Conservation (phyloP, 2,797 vertebrate species). For the Acanthiza pusilla region DNA sequence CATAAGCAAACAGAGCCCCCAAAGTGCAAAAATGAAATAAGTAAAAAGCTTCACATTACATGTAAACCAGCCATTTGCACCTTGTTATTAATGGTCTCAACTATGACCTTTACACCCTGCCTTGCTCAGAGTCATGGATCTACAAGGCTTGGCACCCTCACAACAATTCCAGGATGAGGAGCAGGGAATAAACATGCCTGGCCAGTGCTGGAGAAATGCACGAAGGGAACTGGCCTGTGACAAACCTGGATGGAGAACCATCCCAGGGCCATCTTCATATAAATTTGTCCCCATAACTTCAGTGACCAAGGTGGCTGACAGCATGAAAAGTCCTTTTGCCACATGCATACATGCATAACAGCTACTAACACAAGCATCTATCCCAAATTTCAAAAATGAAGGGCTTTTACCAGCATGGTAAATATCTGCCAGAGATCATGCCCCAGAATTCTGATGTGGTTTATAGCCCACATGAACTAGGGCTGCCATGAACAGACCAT, state of each 20-base stretch:
- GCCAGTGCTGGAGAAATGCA: not conserved
- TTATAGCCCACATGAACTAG: not conserved
- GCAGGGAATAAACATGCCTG: constrained; percentile 35
- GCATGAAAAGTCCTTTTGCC: not conserved
- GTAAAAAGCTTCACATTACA: constrained; percentile 79
- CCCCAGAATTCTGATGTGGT: not conserved
- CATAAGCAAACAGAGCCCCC: constrained; percentile 79
- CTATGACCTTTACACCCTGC: constrained; percentile 71
- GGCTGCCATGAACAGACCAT: not conserved
- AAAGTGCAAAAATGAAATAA: constrained; percentile 80
- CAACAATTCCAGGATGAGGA: constrained; percentile 62
- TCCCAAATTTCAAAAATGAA: not conserved
- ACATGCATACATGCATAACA: rapidly evolving
- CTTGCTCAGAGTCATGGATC: constrained; percentile 64
- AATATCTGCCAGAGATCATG: not conserved
- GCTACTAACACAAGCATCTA: not conserved
- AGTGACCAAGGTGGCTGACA: not conserved
- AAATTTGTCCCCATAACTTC: not conserved
- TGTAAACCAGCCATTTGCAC: constrained; percentile 76
- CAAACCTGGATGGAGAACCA: not conserved
- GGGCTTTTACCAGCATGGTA: not conserved
- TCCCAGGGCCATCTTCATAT: not conserved
- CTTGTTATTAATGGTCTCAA: constrained; percentile 79
- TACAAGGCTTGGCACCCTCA: constrained; percentile 67
- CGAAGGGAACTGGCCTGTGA: not conserved